phyloP scores from a whole-genome alignment of 2,888 invertebrate species.

The Meiosimyza decipiens region DNA sequence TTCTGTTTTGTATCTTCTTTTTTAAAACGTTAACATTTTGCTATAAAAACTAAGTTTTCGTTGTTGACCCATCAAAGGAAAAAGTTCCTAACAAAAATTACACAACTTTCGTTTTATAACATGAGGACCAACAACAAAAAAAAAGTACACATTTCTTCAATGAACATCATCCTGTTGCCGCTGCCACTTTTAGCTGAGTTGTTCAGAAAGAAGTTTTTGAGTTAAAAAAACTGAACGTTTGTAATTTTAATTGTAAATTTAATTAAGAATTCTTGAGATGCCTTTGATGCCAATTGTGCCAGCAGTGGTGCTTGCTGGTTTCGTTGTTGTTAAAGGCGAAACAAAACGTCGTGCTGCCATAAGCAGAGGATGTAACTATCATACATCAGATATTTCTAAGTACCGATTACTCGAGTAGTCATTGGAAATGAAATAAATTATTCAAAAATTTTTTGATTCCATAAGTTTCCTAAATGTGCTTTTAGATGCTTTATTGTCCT shows the following conservation, averaged over 20 bases:
- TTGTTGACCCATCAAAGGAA: constrained; percentile 33
- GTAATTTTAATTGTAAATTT: constrained; percentile 61
- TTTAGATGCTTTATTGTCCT: no score
- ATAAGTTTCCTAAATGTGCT: no score
- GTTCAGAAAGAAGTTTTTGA: constrained; percentile 3
- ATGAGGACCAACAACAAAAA: neutral
- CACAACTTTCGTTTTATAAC: constrained; percentile 5
- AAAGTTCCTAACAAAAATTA: constrained; percentile 21
- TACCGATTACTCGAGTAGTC: no score
- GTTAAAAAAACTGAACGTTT: constrained; percentile 39
- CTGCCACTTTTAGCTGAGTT: constrained; percentile 36
- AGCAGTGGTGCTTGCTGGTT: constrained; percentile 29
- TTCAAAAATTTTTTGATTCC: no score
- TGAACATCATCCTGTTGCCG: constrained; percentile 12
- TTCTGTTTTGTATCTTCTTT: no score
- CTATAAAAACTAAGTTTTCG: neutral
- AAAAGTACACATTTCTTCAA: neutral
- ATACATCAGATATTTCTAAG: no score
- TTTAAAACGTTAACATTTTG: no score
- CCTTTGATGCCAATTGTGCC: constrained; percentile 52
- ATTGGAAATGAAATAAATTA: no score
- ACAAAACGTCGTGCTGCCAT: neutral
- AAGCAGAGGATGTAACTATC: neutral
- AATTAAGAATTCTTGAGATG: constrained; percentile 60
- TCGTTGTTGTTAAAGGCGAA: constrained; percentile 1